Base-by-base conservation (phyloP, 2,888 invertebrate genomes). In the Caenorhabditis sp. region DNA sequence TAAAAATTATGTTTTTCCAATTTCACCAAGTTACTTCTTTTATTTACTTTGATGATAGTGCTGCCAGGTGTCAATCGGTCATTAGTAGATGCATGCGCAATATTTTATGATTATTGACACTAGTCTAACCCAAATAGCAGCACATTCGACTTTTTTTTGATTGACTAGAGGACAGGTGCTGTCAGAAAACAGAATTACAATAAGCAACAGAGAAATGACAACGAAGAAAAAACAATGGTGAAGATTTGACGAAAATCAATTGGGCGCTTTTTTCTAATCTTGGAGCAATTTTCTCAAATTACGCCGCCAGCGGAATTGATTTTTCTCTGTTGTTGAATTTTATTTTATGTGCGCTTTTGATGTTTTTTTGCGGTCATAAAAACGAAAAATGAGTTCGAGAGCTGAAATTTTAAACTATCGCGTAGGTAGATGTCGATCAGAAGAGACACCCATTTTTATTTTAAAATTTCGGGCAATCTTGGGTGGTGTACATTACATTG, bases 231-330 rank as follows among this genome's bases (percentile, higher is more conserved):
- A 43, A 43, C 12, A 10, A 43, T 17, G 14, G 43, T 12, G 31
- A 31, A 4, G 31, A 31, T 4, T 31, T 31, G 31, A 43, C 17
- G 17, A 43, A 43, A 43, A 43, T 43, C 43, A 43, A 43, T 43
- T 43, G 6, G 43, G 43, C 43, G 43, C 43, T 17, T 43, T 43
- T 43, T 43, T 43, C 43, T 43, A 43, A 43, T 43, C 43, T 43
- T 43, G 43, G 43, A 43, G 43, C 43, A 43, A 43, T 43, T 43
- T 43, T 43, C 43, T 43, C 43, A 43, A 43, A 43, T 43, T 43
- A 43, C 43, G 43, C 43, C 43, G 43, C 43, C 43, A 43, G 43
- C 14, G 43, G 43, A 43, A 43, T 43, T 43, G 43, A 43, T 43
- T 43, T 43, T 43, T 43, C 43, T 3, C 14, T 17, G 5, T 43